phyloP scores from a whole-genome alignment of 2,888 invertebrate species.

The Epistrophe eligans region DNA sequence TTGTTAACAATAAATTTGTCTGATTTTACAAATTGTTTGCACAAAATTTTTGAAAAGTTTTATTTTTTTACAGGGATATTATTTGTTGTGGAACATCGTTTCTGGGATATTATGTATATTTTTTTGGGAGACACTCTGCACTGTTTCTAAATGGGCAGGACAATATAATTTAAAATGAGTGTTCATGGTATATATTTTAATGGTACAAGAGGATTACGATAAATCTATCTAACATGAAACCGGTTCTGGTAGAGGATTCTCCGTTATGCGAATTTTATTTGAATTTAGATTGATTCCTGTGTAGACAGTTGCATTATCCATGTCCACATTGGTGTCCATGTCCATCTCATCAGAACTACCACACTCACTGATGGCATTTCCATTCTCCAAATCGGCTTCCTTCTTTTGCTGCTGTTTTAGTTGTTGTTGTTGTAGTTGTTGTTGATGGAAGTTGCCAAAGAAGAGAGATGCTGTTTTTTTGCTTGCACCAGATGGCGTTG shows the following conservation, averaged over 20 bases:
- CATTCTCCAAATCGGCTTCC: conserved; percentile 62
- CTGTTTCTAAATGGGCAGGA: conserved; percentile 48
- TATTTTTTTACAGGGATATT: conserved; percentile 59
- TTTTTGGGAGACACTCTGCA: conserved; percentile 41
- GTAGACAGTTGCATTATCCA: conserved; percentile 80
- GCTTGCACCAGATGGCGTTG: conserved; percentile 82
- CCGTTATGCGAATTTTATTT: conserved; percentile 83
- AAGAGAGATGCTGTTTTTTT: conserved; percentile 82
- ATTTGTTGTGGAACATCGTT: conserved; percentile 23
- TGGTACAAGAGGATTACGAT: not conserved
- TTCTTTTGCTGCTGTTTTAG: conserved; percentile 76
- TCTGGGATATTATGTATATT: conserved; percentile 28
- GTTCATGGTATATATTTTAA: conserved; percentile 34
- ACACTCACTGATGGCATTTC: conserved; percentile 65
- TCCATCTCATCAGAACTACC: conserved; percentile 77
- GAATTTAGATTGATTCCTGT: conserved; percentile 78
- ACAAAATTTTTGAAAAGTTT: conserved; percentile 23
- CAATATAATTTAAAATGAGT: conserved; percentile 46
- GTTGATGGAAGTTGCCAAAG: conserved; percentile 82
- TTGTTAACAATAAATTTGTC: conserved; percentile 44
- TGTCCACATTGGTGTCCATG: conserved; percentile 77
- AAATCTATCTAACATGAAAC: conserved; percentile 81
- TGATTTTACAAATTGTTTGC: conserved; percentile 30
- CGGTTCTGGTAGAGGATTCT: conserved; percentile 84
- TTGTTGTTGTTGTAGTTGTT: conserved; percentile 80